phyloP scores from a whole-genome alignment of 2,888 invertebrate species.

The Thymelicus acteon region DNA sequence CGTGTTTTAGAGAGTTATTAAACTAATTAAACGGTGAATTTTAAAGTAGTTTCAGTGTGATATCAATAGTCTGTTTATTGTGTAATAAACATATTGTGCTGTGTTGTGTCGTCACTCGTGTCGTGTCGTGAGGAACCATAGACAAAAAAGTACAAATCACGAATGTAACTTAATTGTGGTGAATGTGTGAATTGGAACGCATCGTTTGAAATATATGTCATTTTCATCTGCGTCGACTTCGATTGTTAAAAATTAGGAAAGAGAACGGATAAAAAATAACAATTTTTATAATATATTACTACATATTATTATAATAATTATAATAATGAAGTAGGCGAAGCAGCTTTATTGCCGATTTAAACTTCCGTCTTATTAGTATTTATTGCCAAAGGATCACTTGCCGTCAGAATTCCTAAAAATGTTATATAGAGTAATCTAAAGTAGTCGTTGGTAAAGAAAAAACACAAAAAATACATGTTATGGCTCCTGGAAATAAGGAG shows the following conservation, averaged over 20 bases:
- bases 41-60: too few species aligned
- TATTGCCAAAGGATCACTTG: slow-evolving; percentile 22
- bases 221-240: slow-evolving; percentile 40
- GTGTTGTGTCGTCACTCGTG: too few species aligned
- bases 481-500: slow-evolving; percentile 83
- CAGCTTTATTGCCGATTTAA: neutral
- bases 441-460: slow-evolving; percentile 39
- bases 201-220: slow-evolving; percentile 32
- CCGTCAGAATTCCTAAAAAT: slow-evolving; percentile 29
- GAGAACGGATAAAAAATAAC: slow-evolving; percentile 22
- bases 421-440: slow-evolving; percentile 30
- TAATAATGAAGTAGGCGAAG: slow-evolving; percentile 11
- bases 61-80: too few species aligned
- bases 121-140: too few species aligned
- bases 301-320: neutral
- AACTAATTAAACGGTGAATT: too few species aligned
- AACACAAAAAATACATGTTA: slow-evolving; percentile 61
- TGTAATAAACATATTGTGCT: too few species aligned
- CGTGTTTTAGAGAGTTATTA: too few species aligned
- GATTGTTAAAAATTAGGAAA: slow-evolving; percentile 22
- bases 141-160: too few species aligned
- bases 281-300: neutral
- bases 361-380: slow-evolving; percentile 4
- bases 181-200: too few species aligned
- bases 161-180: too few species aligned